These are phyloP conservation scores for Gulo gulo DNA, from an alignment of 2,113 vertebrate species.

Conservation along the genomic window DNA sequence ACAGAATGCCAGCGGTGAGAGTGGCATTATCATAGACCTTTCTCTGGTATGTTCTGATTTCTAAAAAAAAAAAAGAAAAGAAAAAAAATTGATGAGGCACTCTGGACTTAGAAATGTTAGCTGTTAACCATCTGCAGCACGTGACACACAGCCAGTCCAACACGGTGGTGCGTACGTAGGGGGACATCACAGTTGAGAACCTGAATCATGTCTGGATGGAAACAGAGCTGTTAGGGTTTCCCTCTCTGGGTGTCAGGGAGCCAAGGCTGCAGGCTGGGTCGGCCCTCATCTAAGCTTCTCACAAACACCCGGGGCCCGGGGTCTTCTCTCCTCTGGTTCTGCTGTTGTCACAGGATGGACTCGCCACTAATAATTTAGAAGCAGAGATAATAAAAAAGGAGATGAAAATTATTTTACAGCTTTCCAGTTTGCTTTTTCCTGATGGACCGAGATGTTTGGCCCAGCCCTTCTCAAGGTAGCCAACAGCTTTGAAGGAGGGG, in stretches of 20 bases:
- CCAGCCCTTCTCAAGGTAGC: not conserved
- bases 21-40: not conserved
- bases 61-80: not conserved
- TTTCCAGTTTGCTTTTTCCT: not conserved
- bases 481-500: not conserved
- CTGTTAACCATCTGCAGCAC: not conserved
- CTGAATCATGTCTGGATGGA: rapidly evolving
- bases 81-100: not conserved
- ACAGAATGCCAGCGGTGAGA: not conserved
- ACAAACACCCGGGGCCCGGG: not conserved
- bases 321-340: not conserved
- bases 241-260: not conserved
- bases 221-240: not conserved
- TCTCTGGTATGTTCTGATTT: not conserved
- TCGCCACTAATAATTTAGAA: not conserved
- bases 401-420: not conserved
- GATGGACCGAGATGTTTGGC: not conserved
- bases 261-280: not conserved
- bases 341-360: not conserved
- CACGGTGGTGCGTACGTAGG: no score
- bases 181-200: not conserved
- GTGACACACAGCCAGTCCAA: not conserved
- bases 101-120: not conserved
- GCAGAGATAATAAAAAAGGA: not conserved
- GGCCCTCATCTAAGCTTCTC: not conserved